These are phyloP conservation scores for Ochlodes sylvanus DNA, from an alignment of 2,888 invertebrate species.

Conservation along the genomic window DNA sequence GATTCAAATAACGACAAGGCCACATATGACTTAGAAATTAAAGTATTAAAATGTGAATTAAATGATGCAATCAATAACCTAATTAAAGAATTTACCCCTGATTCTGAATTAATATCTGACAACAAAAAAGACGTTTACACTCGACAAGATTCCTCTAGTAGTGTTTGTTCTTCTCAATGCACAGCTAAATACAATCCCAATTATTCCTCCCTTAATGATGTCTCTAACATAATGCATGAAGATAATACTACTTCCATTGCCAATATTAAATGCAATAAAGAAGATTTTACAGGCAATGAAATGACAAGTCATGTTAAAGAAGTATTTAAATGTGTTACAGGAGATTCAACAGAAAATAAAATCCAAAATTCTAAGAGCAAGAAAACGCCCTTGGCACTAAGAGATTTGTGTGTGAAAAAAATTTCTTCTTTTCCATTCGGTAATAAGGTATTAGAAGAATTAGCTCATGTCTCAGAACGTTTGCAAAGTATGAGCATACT, in stretches of 20 bases:
- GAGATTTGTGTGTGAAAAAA: constrained; percentile 87
- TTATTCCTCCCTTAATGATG: constrained; percentile 85
- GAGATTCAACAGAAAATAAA: constrained; percentile 51
- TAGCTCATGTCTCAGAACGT: constrained; percentile 86
- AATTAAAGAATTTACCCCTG: constrained; percentile 73
- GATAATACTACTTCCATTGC: constrained; percentile 48
- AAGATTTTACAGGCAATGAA: constrained; percentile 48
- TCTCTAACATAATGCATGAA: constrained; percentile 83
- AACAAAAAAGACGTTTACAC: constrained; percentile 60
- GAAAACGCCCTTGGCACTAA: constrained; percentile 79
- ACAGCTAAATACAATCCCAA: constrained; percentile 88
- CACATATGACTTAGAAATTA: constrained; percentile 70
- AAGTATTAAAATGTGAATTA: constrained; percentile 76
- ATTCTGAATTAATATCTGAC: constrained; percentile 63
- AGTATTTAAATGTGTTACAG: constrained; percentile 74
- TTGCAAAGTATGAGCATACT: constrained; percentile 70
- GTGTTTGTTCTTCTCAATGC: constrained; percentile 88
- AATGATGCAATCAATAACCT: constrained; percentile 79
- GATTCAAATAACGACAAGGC: constrained; percentile 38
- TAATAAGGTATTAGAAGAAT: constrained; percentile 87
- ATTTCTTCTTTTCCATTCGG: constrained; percentile 89
- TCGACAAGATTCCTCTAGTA: constrained; percentile 86
- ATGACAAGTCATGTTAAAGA: constrained; percentile 71
- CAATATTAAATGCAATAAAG: constrained; percentile 50
- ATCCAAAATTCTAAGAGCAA: constrained; percentile 39